Evolutionary conservation across 2,113 vertebrate species (phyloP), one percentile per base, ranked within the genome.

Genomic region (Scortum barcoo): DNA sequence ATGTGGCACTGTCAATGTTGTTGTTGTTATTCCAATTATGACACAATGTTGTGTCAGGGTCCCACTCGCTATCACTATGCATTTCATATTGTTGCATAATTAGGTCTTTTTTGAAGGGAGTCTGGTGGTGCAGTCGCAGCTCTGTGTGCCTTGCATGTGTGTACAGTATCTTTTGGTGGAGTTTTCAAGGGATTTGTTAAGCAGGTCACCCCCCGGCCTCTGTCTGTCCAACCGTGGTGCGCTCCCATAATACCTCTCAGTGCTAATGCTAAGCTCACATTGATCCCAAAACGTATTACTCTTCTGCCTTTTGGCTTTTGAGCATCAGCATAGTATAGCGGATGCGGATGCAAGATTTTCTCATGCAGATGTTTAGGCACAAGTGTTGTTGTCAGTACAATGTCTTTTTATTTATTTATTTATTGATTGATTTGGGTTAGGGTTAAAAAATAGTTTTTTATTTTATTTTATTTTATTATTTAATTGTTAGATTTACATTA

Each of bases 161-260:
- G 65, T 40, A n/a, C 48, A 40, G 2, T 53, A 80, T 78, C 67
- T 81, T 67, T 80, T 16, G 20, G 42, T 77, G 65, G 60, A 75
- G 72, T 88, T 92, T 92, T 86, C 78, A 86, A 78, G 74, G 83
- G 85, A 91, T 91, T 91, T 92, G 78, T 81, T 76, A 74, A 92
- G 90, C 78, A 80, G 84, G 84, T 91, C 87, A 85, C 46, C 57
- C 61, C 71, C 58, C 28, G 38, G 70, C 53, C 70, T 84, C 86
- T 78, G 60, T 70, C 72, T 78, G 74, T 63, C 86, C 86, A 61
- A 76, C 76, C 80, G 61, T 63, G 70, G 68, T 72, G 50, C 33
- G 12, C 75, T 60, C 70, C 51, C 53, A 42, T 89, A 89, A 90
- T 92, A 69, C 80, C 78, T 73, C 73, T 69, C 60, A 75, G 53